Conservation (phyloP, 2,113 vertebrate species). For the Puntigrus tetrazona region DNA sequence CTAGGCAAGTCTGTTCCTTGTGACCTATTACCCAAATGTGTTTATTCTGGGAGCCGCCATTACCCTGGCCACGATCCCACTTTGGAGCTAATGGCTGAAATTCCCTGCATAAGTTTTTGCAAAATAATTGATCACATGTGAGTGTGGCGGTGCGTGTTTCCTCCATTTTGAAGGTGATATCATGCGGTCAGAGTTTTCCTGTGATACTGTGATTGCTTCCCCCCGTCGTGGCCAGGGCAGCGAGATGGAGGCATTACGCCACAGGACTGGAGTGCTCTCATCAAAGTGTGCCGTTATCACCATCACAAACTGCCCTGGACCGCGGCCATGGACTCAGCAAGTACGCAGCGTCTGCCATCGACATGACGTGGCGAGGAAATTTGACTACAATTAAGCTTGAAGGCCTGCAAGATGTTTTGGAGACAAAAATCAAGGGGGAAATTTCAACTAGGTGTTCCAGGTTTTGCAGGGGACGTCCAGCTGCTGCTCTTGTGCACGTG, state of each 20-base stretch:
- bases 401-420: conserved; percentile 36
- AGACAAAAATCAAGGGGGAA: conserved; percentile 28
- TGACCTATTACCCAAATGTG: conserved; percentile 81
- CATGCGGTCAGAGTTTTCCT: conserved; percentile 67
- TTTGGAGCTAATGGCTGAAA: conserved; percentile 78
- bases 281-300: conserved; percentile 65
- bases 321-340: conserved; percentile 35
- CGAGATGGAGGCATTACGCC: conserved; percentile 62
- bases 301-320: conserved; percentile 51
- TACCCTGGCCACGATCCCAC: conserved; percentile 73
- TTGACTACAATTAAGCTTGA: conserved; percentile 57
- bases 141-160: conserved; percentile 74
- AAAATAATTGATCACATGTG: conserved; percentile 83
- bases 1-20: conserved; percentile 61
- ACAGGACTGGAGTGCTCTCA: conserved; percentile 62
- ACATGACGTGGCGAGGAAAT: conserved; percentile 60
- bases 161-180: conserved; percentile 77
- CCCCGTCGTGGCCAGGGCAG: conserved; percentile 58
- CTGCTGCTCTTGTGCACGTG: conserved; percentile 26
- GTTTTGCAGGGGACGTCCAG: conserved; percentile 20
- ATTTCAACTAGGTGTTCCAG: conserved; percentile 23
- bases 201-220: conserved; percentile 78
- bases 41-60: conserved; percentile 80
- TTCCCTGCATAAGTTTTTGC: conserved; percentile 57
- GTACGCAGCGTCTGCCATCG: not conserved